phyloP scores from a whole-genome alignment of 2,888 invertebrate genomes.

The Eupithecia subumbrata region DNA sequence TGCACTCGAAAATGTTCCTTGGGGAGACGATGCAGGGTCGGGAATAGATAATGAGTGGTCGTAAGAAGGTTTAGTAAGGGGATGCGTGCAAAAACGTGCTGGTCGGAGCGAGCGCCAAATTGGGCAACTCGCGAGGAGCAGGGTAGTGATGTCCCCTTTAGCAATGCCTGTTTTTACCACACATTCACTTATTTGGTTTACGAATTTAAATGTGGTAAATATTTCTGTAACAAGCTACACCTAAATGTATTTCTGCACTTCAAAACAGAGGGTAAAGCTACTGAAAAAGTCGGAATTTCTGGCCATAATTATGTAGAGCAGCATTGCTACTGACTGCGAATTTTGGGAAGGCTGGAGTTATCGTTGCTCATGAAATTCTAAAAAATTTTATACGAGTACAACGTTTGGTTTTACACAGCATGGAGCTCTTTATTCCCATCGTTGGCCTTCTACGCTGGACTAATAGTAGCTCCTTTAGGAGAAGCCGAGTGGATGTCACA shows the following conservation, averaged over 20 bases:
- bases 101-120: slow-evolving; percentile 62
- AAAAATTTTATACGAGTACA: neutral
- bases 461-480: neutral
- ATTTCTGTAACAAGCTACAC: neutral
- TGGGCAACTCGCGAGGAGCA: slow-evolving; percentile 67
- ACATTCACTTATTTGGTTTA: slow-evolving; percentile 3
- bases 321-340: neutral
- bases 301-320: neutral
- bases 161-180: slow-evolving; percentile 15
- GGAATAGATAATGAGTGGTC: neutral
- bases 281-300: neutral
- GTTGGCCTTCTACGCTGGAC: neutral
- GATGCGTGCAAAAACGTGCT: slow-evolving; percentile 70
- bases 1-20: slow-evolving; percentile 12
- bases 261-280: neutral
- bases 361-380: neutral
- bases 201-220: slow-evolving; percentile 5
- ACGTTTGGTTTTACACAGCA: neutral
- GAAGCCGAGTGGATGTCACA: slow-evolving; percentile 15
- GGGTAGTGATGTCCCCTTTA: slow-evolving; percentile 48
- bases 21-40: slow-evolving; percentile 9
- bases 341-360: neutral
- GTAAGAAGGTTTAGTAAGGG: slow-evolving; percentile 53
- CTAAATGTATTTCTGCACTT: neutral
- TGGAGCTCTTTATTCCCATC: neutral